Evolutionary conservation across 2,797 vertebrate species (phyloP).

Genomic region (Heteromormyrus szaboi): DNA sequence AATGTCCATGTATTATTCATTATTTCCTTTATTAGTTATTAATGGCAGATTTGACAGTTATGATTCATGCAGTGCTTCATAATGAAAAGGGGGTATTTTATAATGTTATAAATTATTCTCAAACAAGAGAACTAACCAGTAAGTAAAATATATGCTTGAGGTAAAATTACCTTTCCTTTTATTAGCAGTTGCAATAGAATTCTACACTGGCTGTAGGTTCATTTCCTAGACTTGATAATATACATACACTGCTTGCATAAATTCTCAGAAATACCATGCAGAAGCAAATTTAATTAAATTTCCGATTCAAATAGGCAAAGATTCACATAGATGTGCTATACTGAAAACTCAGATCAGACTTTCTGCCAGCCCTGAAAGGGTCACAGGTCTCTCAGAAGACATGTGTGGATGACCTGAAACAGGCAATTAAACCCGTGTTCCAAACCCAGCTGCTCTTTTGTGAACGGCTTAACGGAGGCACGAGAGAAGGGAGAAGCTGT

Average conservation of each 20-base stretch:
- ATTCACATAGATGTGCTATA: background rate
- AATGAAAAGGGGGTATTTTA: constrained; percentile 5
- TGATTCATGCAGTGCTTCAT: constrained; percentile 9
- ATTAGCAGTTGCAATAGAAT: background rate
- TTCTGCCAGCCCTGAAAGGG: background rate
- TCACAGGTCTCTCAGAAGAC: background rate
- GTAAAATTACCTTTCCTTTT: constrained; percentile 4
- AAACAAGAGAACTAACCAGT: constrained; percentile 3
- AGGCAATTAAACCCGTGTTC: background rate
- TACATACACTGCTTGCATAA: background rate
- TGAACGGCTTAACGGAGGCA: background rate
- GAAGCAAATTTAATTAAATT: background rate
- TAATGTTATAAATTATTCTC: constrained; percentile 8
- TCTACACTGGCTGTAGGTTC: background rate
- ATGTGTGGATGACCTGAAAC: background rate
- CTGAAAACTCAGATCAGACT: background rate
- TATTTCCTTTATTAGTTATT: constrained; percentile 15
- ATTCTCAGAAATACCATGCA: background rate
- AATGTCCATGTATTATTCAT: constrained; percentile 9
- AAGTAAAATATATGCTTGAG: constrained; percentile 14
- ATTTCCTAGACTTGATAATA: background rate
- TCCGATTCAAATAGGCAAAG: background rate
- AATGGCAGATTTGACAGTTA: background rate
- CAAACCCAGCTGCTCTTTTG: background rate
- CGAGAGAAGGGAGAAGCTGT: background rate